Percentiles rank a stretch among this genome's conserved stretches.
These are phyloP conservation scores for Stigmatopora argus DNA, from an alignment of 2,113 vertebrate species.

Conservation along the genomic window DNA sequence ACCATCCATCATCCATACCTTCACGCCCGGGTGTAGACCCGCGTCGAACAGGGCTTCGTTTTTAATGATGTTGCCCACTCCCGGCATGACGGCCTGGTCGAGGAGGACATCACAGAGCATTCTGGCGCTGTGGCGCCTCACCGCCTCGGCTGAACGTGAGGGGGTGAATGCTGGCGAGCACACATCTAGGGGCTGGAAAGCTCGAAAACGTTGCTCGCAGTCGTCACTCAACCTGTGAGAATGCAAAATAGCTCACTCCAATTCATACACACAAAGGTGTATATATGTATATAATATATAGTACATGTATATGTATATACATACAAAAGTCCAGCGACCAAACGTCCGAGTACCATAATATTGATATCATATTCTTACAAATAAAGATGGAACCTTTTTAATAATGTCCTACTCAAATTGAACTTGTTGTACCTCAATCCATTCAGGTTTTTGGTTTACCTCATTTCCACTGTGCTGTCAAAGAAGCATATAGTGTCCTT, in stretches of 20 bases:
- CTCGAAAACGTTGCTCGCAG: constrained; percentile 73
- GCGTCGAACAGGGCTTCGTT: constrained; percentile 91
- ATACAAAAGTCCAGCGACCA: no score
- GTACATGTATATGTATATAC: neutral
- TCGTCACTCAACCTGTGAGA: constrained; percentile 75
- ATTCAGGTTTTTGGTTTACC: constrained; percentile 71
- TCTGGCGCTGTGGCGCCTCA: constrained; percentile 71
- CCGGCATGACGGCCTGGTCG: constrained; percentile 86
- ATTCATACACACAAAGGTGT: neutral
- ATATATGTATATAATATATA: neutral
- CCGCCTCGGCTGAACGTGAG: constrained; percentile 71
- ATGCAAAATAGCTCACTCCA: neutral
- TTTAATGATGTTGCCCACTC: constrained; percentile 96
- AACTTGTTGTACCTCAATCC: constrained; percentile 52
- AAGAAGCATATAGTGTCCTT: constrained; percentile 82
- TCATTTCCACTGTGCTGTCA: constrained; percentile 80
- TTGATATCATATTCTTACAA: no score
- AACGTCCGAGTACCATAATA: no score
- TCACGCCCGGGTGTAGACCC: constrained; percentile 81
- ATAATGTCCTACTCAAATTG: constrained; percentile 30
- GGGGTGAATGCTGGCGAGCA: constrained; percentile 84
- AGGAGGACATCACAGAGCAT: constrained; percentile 89
- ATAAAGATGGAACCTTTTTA: no score
- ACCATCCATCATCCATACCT: constrained; percentile 70
- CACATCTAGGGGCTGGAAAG: constrained; percentile 79